Conservation (phyloP, 2,888 invertebrate species). For the Falcaria lacertinaria region DNA sequence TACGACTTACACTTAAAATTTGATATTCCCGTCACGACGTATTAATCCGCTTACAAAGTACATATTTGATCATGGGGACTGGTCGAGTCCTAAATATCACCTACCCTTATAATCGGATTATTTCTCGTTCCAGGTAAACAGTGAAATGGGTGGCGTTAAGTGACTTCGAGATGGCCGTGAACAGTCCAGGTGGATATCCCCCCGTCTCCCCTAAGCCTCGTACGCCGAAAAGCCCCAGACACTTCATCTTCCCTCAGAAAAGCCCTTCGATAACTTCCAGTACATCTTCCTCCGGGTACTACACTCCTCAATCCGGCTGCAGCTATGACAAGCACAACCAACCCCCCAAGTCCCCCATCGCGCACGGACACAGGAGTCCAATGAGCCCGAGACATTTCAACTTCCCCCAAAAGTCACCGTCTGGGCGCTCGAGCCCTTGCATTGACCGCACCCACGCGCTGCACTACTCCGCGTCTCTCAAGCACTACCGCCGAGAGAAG, state of each 20-base stretch:
- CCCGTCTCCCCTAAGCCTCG: constrained; percentile 77
- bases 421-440: constrained; percentile 67
- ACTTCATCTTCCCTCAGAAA: constrained; percentile 76
- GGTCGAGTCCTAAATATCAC: not conserved
- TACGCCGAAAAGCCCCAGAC: constrained; percentile 78
- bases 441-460: constrained; percentile 54
- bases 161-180: constrained; percentile 73
- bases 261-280: constrained; percentile 75
- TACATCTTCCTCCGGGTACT: constrained; percentile 78
- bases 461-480: constrained; percentile 64
- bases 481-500: constrained; percentile 63
- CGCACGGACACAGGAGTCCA: constrained; percentile 79
- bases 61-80: not conserved
- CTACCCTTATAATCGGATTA: constrained; percentile 4
- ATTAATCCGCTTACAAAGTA: not conserved
- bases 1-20: no score
- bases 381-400: constrained; percentile 81
- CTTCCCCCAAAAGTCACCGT: constrained; percentile 72
- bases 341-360: constrained; percentile 72
- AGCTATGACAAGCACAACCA: constrained; percentile 68
- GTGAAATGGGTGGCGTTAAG: constrained; percentile 46
- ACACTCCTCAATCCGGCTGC: constrained; percentile 76
- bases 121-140: constrained; percentile 51
- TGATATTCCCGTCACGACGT: no score
- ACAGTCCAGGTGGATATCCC: constrained; percentile 79